These are phyloP conservation scores for Galeruca laticollis DNA, from an alignment of 2,888 invertebrate genomes.

Conservation along the genomic window DNA sequence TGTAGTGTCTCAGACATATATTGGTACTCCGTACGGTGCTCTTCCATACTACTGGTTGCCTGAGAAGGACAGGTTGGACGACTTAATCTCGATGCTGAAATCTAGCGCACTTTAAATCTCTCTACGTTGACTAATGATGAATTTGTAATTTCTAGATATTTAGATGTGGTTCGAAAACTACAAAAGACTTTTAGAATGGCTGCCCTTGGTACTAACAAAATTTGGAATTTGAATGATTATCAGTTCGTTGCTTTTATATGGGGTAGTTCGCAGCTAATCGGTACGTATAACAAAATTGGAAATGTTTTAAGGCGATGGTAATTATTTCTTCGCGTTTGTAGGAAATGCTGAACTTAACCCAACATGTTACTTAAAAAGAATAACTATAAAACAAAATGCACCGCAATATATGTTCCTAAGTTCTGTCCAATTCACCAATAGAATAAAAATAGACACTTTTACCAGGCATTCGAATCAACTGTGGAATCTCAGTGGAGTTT, in stretches of 20 bases:
- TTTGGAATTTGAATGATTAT: constrained; percentile 98
- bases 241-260: constrained; percentile 99
- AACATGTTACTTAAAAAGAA: constrained; percentile 81
- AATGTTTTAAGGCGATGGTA: too few species aligned
- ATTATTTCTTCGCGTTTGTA: constrained; percentile 54
- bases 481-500: constrained; percentile 97
- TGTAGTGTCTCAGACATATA: too few species aligned
- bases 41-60: too few species aligned
- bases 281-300: constrained; percentile 65
- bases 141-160: constrained; percentile 73
- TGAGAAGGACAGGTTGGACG: too few species aligned
- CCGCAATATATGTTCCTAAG: constrained; percentile 92
- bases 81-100: too few species aligned
- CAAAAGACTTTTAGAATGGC: constrained; percentile 97
- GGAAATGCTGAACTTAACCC: constrained; percentile 89
- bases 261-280: constrained; percentile 95
- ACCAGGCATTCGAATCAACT: constrained; percentile 99
- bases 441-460: constrained; percentile 96
- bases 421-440: constrained; percentile 92
- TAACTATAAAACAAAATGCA: constrained; percentile 77
- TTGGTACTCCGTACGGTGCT: too few species aligned
- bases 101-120: too few species aligned
- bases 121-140: not conserved
- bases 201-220: constrained; percentile 99
- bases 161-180: constrained; percentile 84